phyloP scores from a whole-genome alignment of 2,113 vertebrate species.

The Pao palembangensis region DNA sequence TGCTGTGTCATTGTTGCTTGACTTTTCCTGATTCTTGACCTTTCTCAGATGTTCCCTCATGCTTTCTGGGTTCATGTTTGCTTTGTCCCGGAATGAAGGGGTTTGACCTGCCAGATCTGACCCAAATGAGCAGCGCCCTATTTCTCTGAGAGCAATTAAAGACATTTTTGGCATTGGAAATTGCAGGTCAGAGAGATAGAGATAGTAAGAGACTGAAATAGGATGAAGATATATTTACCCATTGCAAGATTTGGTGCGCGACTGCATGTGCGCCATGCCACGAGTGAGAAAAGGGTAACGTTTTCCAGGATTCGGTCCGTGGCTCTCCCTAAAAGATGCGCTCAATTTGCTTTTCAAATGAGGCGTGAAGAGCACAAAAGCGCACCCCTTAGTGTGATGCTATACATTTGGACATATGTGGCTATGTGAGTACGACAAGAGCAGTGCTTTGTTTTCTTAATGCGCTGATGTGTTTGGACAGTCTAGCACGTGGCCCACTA shows the following conservation, averaged over 20 bases:
- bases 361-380: constrained; percentile 70
- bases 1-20: constrained; percentile 67
- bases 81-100: constrained; percentile 67
- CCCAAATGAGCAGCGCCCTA: constrained; percentile 71
- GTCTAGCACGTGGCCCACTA: constrained; percentile 52
- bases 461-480: constrained; percentile 77
- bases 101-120: constrained; percentile 61
- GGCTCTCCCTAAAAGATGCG: constrained; percentile 62
- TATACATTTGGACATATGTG: constrained; percentile 51
- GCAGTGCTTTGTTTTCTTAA: constrained; percentile 73
- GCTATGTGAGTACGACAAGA: constrained; percentile 69
- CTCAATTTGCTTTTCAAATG: constrained; percentile 79
- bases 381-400: constrained; percentile 47
- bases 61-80: constrained; percentile 57
- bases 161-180: constrained; percentile 73
- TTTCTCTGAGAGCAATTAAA: constrained; percentile 65
- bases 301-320: constrained; percentile 66
- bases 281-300: constrained; percentile 45
- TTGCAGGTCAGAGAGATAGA: constrained; percentile 60
- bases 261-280: constrained; percentile 25
- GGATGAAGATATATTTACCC: constrained; percentile 64
- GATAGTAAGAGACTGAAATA: constrained; percentile 53
- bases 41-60: constrained; percentile 45
- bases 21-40: constrained; percentile 55
- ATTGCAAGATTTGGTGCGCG: constrained; percentile 33